Evolutionary conservation across 1,140 invertebrate genomes (phyloP), one percentile per base, ranked within the genome.

Genomic region (Atta texana): DNA sequence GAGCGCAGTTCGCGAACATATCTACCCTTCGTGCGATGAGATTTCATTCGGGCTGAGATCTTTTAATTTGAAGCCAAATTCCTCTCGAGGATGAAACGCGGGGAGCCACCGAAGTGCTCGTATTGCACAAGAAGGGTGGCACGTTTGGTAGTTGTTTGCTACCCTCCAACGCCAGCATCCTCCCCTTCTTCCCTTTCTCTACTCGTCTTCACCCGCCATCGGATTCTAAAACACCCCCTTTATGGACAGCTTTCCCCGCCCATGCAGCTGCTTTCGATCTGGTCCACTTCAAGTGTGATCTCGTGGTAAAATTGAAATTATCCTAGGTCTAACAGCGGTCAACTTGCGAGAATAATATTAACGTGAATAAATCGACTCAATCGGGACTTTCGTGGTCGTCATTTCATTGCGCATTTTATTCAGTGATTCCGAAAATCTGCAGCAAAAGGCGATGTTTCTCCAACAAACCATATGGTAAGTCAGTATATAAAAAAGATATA

Each of bases 41-140:
- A 93, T 92, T 92, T 93, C 91, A 92, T 92, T 90, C 92, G 90
- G 87, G 87, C 93, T 77, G 93, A 95, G 93, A 95, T 95, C 94
- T 95, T 95, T 95, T 95, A 95, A 95, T 95, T 95, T 95, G 93
- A 94, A 93, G 91, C 94, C 93, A 93, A 95, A 95, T 95, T 95
- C 94, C 94, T 94, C 94, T 94, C 89, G 92, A 95, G 94, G 92
- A 93, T 94, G 91, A 93, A 94, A 93, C 91, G 93, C 91, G 93
- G 93, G 93, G 91, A 92, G 87, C 89, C 91, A 88, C 86, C 85
- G 81, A 87, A 92, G 91, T 89, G 91, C 82, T 92, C 89, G 91
- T 90, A 90, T 90, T 90, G 87, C 84, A 44, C 39, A 87, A 91
- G 91, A 74, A 90, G 87, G 85, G 91, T 88, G 88, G 80, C 84